Evolutionary conservation across 2,113 vertebrate genomes (phyloP).

Genomic region (Fregata magnificens): DNA sequence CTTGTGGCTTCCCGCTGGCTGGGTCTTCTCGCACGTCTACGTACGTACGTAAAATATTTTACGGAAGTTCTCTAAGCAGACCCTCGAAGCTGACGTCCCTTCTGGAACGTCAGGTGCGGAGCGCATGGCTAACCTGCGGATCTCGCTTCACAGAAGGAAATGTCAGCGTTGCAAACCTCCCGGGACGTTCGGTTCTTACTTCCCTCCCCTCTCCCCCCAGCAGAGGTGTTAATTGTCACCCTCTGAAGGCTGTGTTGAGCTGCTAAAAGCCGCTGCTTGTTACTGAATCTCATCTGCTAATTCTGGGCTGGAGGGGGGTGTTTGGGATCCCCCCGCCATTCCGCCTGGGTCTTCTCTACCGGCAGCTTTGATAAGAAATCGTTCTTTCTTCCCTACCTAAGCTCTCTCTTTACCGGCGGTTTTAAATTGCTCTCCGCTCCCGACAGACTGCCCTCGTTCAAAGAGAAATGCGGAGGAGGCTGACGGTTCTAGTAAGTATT

Average conservation of each 20-base stretch:
- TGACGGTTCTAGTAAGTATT: neutral
- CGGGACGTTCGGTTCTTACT: neutral
- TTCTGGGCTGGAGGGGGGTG: conserved; percentile 16
- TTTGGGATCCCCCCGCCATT: conserved; percentile 67
- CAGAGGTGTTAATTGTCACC: conserved; percentile 81
- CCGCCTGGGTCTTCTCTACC: conserved; percentile 81
- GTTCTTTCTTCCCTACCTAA: conserved; percentile 53
- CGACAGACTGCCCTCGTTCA: conserved; percentile 85
- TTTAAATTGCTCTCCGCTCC: conserved; percentile 87
- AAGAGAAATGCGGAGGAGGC: conserved; percentile 75
- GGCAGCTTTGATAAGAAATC: conserved; percentile 83
- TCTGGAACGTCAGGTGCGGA: neutral
- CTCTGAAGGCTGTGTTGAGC: conserved; percentile 76
- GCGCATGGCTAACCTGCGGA: neutral
- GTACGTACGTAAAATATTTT: rapidly evolving
- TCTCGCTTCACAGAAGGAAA: neutral
- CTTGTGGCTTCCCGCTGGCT: neutral
- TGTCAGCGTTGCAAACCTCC: neutral
- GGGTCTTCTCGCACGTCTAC: rapidly evolving
- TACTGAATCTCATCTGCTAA: conserved; percentile 64
- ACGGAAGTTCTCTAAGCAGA: rapidly evolving
- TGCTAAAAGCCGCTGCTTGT: conserved; percentile 60
- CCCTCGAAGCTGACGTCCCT: neutral
- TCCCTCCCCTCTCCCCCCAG: conserved; percentile 53
- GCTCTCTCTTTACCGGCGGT: conserved; percentile 78